Evolutionary conservation across 2,888 invertebrate genomes (phyloP).

Genomic region (Gisinianus flammeolus): DNA sequence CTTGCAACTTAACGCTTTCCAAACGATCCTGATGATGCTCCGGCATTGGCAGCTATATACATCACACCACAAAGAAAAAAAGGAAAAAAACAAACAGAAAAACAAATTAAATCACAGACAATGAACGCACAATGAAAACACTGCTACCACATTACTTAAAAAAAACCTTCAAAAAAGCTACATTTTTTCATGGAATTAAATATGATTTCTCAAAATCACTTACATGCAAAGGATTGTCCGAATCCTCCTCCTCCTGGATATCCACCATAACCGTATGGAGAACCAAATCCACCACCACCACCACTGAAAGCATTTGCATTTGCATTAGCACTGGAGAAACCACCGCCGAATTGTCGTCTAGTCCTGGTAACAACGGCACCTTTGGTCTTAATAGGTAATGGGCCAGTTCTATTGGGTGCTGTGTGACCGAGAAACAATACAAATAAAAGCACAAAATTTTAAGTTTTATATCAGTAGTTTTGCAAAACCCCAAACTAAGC

Average conservation of each 20-base stretch:
- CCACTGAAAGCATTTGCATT: not conserved
- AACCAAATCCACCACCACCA: conserved; percentile 26
- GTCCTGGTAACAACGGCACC: too few species aligned
- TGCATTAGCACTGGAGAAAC: conserved; percentile 24
- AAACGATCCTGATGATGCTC: too few species aligned
- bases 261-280: conserved; percentile 19
- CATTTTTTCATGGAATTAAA: too few species aligned
- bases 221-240: not conserved
- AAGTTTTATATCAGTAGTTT: not conserved
- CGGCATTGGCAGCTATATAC: too few species aligned
- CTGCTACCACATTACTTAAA: too few species aligned
- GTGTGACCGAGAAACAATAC: not conserved
- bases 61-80: too few species aligned
- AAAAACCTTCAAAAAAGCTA: too few species aligned
- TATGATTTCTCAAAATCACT: too few species aligned
- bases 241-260: not conserved
- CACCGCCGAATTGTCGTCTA: conserved; percentile 28
- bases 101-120: too few species aligned
- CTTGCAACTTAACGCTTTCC: too few species aligned
- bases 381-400: not conserved
- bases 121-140: too few species aligned
- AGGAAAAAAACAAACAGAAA: too few species aligned
- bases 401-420: not conserved
- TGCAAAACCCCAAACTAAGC: not conserved
- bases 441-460: conserved; percentile 4